Evolutionary conservation across 2,113 vertebrate species (phyloP).

Genomic region (Carollia perspicillata): DNA sequence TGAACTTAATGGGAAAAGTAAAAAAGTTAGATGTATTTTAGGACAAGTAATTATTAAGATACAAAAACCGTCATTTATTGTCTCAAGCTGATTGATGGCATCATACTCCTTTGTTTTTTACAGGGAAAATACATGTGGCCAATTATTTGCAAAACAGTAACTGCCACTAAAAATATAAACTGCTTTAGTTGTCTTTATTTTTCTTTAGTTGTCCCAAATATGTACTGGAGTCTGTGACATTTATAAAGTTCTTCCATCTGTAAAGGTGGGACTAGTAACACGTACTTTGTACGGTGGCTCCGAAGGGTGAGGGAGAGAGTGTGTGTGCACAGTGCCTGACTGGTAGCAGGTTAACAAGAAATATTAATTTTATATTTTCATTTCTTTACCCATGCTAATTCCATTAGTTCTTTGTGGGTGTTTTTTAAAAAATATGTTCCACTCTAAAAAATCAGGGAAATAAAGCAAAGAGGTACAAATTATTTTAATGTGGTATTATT

Average conservation of each 20-base stretch:
- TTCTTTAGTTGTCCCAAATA: background rate
- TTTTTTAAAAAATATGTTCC: background rate
- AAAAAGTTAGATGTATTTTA: background rate
- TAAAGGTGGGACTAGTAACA: background rate
- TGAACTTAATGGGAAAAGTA: background rate
- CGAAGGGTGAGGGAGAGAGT: background rate
- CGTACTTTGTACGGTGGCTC: background rate
- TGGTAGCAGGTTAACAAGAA: background rate
- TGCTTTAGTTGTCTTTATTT: background rate
- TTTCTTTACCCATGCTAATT: conserved; percentile 26
- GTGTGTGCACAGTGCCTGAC: background rate
- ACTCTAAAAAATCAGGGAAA: background rate
- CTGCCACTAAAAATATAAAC: background rate
- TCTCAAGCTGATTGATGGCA: background rate
- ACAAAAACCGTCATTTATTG: background rate
- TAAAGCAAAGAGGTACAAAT: background rate
- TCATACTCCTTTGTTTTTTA: background rate
- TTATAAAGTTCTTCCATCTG: background rate
- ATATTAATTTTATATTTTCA: background rate
- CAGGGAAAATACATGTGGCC: background rate
- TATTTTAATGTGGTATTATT: background rate
- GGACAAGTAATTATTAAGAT: background rate
- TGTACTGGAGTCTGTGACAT: background rate
- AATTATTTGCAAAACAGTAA: conserved; percentile 24
- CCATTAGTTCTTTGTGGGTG: background rate